Conservation (phyloP, 2,888 invertebrate genomes). For the Thyatira batis region DNA sequence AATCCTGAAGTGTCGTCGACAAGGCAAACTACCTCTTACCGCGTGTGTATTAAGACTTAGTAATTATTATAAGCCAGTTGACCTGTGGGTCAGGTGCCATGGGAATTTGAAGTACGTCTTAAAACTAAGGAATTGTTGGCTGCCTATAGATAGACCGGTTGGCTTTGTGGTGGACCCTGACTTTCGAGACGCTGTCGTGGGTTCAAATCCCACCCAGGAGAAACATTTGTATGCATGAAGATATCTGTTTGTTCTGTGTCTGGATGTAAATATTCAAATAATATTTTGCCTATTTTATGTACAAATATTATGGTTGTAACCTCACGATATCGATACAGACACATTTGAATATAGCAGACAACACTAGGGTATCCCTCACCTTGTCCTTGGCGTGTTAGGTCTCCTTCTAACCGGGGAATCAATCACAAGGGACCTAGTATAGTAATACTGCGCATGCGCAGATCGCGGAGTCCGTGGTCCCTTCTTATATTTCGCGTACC, state of each 20-base stretch:
- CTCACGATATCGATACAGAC: too few species aligned
- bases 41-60: background rate
- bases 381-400: slow-evolving; percentile 35
- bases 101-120: background rate
- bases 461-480: slow-evolving; percentile 53
- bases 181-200: too few species aligned
- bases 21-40: slow-evolving; percentile 72
- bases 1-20: slow-evolving; percentile 33
- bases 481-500: slow-evolving; percentile 60
- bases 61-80: background rate
- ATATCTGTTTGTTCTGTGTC: too few species aligned
- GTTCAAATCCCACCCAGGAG: too few species aligned
- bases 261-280: too few species aligned
- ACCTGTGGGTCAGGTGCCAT: background rate
- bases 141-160: too few species aligned
- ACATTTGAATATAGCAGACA: too few species aligned
- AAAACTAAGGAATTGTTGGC: background rate
- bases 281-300: too few species aligned
- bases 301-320: too few species aligned
- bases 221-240: too few species aligned
- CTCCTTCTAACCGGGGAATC: slow-evolving; percentile 43
- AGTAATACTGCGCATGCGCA: slow-evolving; percentile 63
- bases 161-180: too few species aligned
- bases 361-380: slow-evolving; percentile 38
- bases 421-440: slow-evolving; percentile 57